phyloP scores from a whole-genome alignment of 1,140 invertebrate genomes.

The Proctacanthus coquilletti region DNA sequence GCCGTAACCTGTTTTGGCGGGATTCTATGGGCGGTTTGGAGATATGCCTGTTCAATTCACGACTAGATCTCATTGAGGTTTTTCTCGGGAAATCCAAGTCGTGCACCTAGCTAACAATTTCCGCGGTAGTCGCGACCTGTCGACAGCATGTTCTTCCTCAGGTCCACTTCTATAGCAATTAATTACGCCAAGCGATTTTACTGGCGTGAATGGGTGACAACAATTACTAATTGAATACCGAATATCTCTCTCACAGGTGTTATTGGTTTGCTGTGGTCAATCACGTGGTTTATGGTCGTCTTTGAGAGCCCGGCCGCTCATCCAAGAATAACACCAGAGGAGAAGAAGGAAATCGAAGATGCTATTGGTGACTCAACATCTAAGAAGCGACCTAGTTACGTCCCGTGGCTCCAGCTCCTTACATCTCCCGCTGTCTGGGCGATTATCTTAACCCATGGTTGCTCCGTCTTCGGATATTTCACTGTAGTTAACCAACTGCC shows the following conservation, averaged over 20 bases:
- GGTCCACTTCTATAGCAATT: too few species aligned
- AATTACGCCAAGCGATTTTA: too few species aligned
- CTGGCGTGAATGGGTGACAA: too few species aligned
- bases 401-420: slow-evolving; percentile 69
- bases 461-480: slow-evolving; percentile 90
- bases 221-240: too few species aligned
- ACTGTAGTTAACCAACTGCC: slow-evolving; percentile 87
- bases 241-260: slow-evolving; percentile 29
- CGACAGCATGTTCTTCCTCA: too few species aligned
- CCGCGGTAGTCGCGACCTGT: too few species aligned
- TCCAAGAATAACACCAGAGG: slow-evolving; percentile 66
- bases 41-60: too few species aligned
- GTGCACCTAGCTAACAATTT: too few species aligned
- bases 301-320: slow-evolving; percentile 75
- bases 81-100: too few species aligned
- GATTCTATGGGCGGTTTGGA: too few species aligned
- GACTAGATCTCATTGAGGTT: too few species aligned
- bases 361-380: slow-evolving; percentile 43
- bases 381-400: slow-evolving; percentile 40
- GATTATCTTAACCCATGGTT: slow-evolving; percentile 75
- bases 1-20: too few species aligned
- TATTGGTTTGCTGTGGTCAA: slow-evolving; percentile 64
- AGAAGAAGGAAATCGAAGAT: slow-evolving; percentile 65
- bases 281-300: slow-evolving; percentile 69
- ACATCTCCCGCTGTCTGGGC: slow-evolving; percentile 80